Base-by-base conservation (phyloP, 1,140 invertebrate genomes). In the Conus betulinus region DNA sequence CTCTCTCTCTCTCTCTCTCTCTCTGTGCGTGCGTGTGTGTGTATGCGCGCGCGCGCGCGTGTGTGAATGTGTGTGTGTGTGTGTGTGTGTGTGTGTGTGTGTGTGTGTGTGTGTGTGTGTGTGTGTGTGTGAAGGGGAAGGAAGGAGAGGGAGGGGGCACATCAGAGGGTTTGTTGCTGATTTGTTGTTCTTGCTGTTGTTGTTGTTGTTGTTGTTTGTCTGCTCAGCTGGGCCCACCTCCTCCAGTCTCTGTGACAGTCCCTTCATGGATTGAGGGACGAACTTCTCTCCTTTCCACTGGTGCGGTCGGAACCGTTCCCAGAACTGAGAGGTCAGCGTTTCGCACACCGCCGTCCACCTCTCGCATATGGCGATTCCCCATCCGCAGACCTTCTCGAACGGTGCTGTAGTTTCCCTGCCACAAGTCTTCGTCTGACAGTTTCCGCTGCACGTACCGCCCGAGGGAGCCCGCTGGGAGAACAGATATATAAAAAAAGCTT, bases 261-360 rank as follows among this genome's bases (percentile, higher is more conserved):
- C 97, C 3, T 96, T 94, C 51, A 98, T 96, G 92, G 97, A 97
- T 87, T 96, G 95, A 2, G 98, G 97, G 11, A 96, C 94, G 93
- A 97, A 97, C 23, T 97, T 95, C 7, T 96, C 95, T 6, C 97
- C 98, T 92, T 97, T 97, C 98, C 98, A 99, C 0, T 96, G 96
- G 95, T 99, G 97, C 51, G 97, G 95, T 0, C 96, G 96, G 92
- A 98, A 97, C 94, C 98, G 97, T 2, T 98, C 97, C 99, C 99
- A 99, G 94, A 98, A 98, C n/a, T 98, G 96, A 5, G 96, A 96
- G 0, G 98, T 99, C n/a, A 99, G 95, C 81, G 97, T 97, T 90
- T 97, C 96, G 93, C 98, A 98, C 39, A 97, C 96, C 87, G 97
- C 96, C 23, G 97, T 96, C 98, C 98, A 99, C 74, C 97, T 97